Percentiles rank a stretch among this genome's conserved stretches.
Conservation (phyloP, 2,113 vertebrate species). For the Scopus umbretta region DNA sequence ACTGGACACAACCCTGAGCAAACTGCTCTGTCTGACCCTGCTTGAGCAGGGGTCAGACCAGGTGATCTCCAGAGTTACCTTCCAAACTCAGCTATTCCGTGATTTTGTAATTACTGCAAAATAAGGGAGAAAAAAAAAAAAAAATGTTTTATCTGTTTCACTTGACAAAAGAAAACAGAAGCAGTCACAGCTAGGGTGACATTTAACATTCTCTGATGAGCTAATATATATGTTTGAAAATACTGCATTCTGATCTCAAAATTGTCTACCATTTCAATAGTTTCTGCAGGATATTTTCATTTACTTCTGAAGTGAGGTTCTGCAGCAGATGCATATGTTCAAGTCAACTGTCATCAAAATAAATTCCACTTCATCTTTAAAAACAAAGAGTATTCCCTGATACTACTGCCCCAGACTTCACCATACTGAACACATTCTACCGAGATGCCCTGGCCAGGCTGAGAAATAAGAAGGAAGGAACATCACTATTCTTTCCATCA, state of each 20-base stretch:
- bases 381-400: background rate
- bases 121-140: background rate
- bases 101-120: background rate
- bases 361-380: background rate
- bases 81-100: background rate
- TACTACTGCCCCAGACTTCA: background rate
- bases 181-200: background rate
- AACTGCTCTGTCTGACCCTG: background rate
- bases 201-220: background rate
- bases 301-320: background rate
- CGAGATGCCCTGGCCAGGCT: background rate
- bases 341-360: background rate
- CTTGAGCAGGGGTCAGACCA: fast-evolving
- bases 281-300: background rate
- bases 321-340: background rate
- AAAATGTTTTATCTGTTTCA: background rate
- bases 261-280: background rate
- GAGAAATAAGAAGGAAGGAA: background rate
- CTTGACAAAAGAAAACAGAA: background rate
- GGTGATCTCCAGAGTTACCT: background rate
- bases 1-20: background rate
- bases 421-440: background rate
- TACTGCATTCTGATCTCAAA: background rate
- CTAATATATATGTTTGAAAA: background rate
- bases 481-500: background rate